A percentile compares a stretch with the other conserved stretches of the same genome.
phyloP scores from a whole-genome alignment of 2,113 vertebrate genomes.

The Miniopterus natalensis region DNA sequence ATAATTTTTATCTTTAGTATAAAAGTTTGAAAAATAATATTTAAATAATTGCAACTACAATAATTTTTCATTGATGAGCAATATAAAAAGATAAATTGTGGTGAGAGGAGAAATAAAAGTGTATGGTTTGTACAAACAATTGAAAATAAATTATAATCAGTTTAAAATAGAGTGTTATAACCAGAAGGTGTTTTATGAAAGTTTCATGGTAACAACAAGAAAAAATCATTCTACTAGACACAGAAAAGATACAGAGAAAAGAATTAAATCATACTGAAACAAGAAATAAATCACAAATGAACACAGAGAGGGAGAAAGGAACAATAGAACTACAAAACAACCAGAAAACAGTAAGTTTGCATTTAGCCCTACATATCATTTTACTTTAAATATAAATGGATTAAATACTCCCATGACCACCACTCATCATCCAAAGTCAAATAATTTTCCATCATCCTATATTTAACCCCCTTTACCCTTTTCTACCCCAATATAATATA shows the following conservation, averaged over 20 bases:
- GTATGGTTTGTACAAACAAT: background rate
- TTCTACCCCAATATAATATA: background rate
- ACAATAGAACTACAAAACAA: background rate
- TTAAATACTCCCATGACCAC: background rate
- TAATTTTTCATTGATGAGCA: background rate
- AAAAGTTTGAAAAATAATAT: background rate
- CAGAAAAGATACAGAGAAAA: background rate
- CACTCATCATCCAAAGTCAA: background rate
- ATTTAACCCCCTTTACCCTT: background rate
- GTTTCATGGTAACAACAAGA: background rate
- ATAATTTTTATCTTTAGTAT: background rate
- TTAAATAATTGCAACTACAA: background rate
- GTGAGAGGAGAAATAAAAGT: background rate
- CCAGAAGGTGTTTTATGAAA: background rate
- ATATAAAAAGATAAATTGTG: background rate
- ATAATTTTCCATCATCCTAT: background rate
- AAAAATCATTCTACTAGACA: background rate
- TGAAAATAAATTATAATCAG: background rate
- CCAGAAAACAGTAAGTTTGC: background rate
- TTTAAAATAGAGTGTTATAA: background rate
- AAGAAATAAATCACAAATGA: background rate
- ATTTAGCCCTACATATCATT: background rate
- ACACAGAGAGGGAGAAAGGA: background rate
- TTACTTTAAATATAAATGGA: background rate
- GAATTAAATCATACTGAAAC: background rate